Evolutionary conservation across 2,797 vertebrate species (phyloP), one percentile per base, ranked within the genome.

Genomic region (Rhabdomys pumilio): DNA sequence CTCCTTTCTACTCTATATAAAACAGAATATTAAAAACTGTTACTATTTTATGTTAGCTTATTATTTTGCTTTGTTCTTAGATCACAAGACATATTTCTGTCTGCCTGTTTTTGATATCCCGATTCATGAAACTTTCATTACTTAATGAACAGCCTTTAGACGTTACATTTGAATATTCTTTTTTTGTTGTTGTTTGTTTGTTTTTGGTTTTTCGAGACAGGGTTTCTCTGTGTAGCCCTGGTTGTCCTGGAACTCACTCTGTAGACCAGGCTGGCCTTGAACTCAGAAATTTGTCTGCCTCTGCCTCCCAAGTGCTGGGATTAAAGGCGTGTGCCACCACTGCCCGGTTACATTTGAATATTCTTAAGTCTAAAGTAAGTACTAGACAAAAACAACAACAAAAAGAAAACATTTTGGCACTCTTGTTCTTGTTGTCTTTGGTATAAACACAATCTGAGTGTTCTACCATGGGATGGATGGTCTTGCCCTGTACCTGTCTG

Each of bases 341-440:
- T n/a, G n/a, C n/a, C n/a, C n/a, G n/a, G n/a, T n/a, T n/a, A n/a
- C n/a, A n/a, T n/a, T n/a, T n/a, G n/a, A n/a, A n/a, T n/a, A n/a
- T n/a, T 77, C 17, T 92, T 91, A 79, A 77, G 34, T 15, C 69
- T 63, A 82, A 34, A 79, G 24, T 26, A n/a, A 90, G 86, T 29
- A 82, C 31, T n/a, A 76, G 34, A 57, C 13, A 76, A 20, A 3
- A 20, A 77, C 34, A 38, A 72, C 69, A 38, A 72, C 15, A 38
- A 14, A 5, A 10, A 55, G 55, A 44, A 12, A 57, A 50, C 26
- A 47, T 26, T 22, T 55, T 4, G 20, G n/a, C 73, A 63, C 5
- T 44, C 10, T 72, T 15, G 17, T 77, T 73, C 75, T 89, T 20
- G 34, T 3, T 59, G 34, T 53, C 47, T 24, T 87, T 38, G 5